Percentiles rank a stretch among this genome's conserved stretches.
phyloP scores from a whole-genome alignment of 2,797 vertebrate genomes.

The Hypotaenidia philippensis region DNA sequence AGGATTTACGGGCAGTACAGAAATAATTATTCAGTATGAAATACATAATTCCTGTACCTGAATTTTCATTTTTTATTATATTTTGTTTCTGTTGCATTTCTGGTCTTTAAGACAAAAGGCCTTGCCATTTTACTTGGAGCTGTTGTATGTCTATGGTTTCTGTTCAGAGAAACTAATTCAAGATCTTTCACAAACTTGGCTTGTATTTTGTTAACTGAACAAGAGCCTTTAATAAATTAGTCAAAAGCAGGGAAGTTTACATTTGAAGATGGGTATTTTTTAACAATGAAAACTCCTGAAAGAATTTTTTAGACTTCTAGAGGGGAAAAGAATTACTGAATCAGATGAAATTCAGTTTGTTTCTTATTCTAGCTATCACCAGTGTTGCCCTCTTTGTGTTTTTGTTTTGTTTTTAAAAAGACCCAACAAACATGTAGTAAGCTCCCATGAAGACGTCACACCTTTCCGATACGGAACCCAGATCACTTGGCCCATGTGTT shows the following conservation, averaged over 20 bases:
- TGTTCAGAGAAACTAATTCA: slow-evolving; percentile 44
- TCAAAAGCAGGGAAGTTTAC: not conserved
- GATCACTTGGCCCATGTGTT: not conserved
- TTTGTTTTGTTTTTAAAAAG: not conserved
- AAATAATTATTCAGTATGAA: slow-evolving; percentile 98
- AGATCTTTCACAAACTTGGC: slow-evolving; percentile 27
- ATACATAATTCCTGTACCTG: slow-evolving; percentile 92
- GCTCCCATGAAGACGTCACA: not conserved
- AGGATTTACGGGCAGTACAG: slow-evolving; percentile 92
- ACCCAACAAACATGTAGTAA: not conserved
- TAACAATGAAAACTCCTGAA: not conserved
- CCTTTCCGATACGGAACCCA: not conserved
- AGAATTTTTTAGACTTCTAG: not conserved
- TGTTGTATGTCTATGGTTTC: slow-evolving; percentile 43
- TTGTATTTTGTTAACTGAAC: slow-evolving; percentile 50
- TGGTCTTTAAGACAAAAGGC: slow-evolving; percentile 81
- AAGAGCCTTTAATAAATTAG: slow-evolving; percentile 16
- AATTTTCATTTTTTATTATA: slow-evolving; percentile 91
- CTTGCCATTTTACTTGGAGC: slow-evolving; percentile 58
- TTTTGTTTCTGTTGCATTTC: slow-evolving; percentile 84
- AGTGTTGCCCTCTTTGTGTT: not conserved
- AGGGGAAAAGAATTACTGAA: not conserved
- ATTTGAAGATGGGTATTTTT: not conserved
- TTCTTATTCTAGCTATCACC: not conserved
- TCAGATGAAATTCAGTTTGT: not conserved